Base-by-base conservation (phyloP, 2,888 invertebrate genomes). In the Rhingia rostrata region DNA sequence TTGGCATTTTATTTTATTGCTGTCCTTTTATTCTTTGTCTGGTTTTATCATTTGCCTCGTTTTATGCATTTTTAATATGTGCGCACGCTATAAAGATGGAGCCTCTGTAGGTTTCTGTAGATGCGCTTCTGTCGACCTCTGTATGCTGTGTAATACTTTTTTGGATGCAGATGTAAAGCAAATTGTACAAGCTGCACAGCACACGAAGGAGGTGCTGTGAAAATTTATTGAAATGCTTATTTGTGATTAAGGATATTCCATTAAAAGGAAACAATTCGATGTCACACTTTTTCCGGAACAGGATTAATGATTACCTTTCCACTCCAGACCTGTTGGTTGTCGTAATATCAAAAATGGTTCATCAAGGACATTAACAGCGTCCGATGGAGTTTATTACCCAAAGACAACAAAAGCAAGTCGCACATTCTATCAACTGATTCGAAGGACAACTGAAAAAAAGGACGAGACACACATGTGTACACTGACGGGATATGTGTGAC, bases 311-410 rank as follows among this genome's bases (percentile, higher is more conserved):
- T 22, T 53, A 53, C 54, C 39, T 51, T 7, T 7, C n/a, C 6
- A 14, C 22, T 22, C 22, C 22, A 22, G 22, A 22, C 22, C 63
- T 49, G 47, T 74, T 54, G 49, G 54, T 75, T 35, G 58, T 60
- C 45, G 33, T 32, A 41, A 22, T 22, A 22, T 22, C 22, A 41
- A 47, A 53, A 70, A 60, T 66, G 39, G 70, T 53, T 66, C 70
- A 82, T 60, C 81, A 77, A 64, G 75, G 64, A 70, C 60, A 41
- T 9, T 75, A 37, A 69, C 37, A 60, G 53, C 35, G 6, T n/a
- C 4, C n/a, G 6, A 1, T 9, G 7, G 5, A 30, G 7, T 35
- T 43, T 10, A 53, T 51, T 12, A 22, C 2, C 39, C 3, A 1
- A 9, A 39, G 39, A 53, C 32, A 60, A 51, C 51, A 51, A 72